A percentile compares a stretch with the other conserved stretches of the same genome.
These are phyloP conservation scores for Byasa hedistus DNA, from an alignment of 2,888 invertebrate species.

Conservation along the genomic window DNA sequence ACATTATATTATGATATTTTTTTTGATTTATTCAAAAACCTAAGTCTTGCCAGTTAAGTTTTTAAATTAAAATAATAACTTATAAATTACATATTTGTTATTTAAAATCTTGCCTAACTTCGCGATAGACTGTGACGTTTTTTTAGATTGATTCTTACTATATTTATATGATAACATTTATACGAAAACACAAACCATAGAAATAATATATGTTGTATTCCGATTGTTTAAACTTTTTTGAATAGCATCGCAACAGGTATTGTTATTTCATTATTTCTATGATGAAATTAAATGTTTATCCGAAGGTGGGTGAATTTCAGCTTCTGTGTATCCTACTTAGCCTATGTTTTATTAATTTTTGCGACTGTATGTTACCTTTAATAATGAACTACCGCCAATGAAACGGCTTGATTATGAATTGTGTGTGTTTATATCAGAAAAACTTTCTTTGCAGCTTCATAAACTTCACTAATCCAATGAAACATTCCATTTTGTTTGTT, in stretches of 20 bases:
- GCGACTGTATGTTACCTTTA: slow-evolving; percentile 35
- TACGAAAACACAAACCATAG: background rate
- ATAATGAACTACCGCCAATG: slow-evolving; percentile 28
- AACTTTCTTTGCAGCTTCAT: slow-evolving; percentile 37
- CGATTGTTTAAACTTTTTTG: background rate
- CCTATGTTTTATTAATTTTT: slow-evolving; percentile 25
- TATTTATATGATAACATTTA: background rate
- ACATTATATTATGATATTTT: too few species aligned
- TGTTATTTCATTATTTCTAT: background rate
- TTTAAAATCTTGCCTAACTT: slow-evolving; percentile 23
- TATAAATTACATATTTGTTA: slow-evolving; percentile 3
- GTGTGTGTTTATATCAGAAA: slow-evolving; percentile 63
- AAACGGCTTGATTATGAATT: slow-evolving; percentile 52
- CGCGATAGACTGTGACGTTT: slow-evolving; percentile 24
- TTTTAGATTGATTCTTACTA: background rate
- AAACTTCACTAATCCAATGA: slow-evolving; percentile 39
- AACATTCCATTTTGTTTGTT: slow-evolving; percentile 42
- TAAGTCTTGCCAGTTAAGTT: slow-evolving; percentile 22
- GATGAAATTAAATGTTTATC: background rate
- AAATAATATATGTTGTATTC: background rate
- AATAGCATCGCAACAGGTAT: background rate
- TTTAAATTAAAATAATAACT: slow-evolving; percentile 1
- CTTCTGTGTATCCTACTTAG: background rate
- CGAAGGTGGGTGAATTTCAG: slow-evolving; percentile 16
- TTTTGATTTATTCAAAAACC: background rate